Evolutionary conservation across 2,888 invertebrate genomes (phyloP).

Genomic region (Lepeophtheirus nordmannii): DNA sequence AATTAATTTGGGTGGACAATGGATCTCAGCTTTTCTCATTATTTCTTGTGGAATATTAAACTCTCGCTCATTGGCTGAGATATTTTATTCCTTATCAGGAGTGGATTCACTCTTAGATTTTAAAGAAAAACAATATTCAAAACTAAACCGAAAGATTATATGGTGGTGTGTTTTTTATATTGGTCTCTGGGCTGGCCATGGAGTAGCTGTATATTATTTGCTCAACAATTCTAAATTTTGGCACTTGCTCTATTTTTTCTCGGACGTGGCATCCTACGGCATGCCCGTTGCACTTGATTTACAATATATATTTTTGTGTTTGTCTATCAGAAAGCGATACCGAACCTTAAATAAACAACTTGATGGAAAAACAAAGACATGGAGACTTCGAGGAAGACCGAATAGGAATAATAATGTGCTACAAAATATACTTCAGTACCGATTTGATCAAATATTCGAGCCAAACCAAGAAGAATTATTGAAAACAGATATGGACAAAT

Average conservation of each 20-base stretch:
- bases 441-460: slow-evolving; percentile 24
- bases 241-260: slow-evolving; percentile 5
- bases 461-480: slow-evolving; percentile 7
- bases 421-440: slow-evolving; percentile 17
- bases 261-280: not conserved
- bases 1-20: not conserved
- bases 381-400: not conserved
- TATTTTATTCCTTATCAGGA: not conserved
- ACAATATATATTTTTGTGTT: not conserved
- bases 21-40: not conserved
- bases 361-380: not conserved
- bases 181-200: not conserved
- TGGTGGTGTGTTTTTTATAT: slow-evolving; percentile 7
- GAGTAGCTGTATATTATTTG: not conserved
- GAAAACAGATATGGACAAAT: not conserved
- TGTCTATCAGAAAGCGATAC: slow-evolving; percentile 15
- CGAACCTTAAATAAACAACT: slow-evolving; percentile 7
- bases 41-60: not conserved
- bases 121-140: slow-evolving; percentile 17
- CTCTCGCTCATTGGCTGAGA: not conserved
- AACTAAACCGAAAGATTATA: slow-evolving; percentile 12
- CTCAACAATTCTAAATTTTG: not conserved
- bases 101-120: slow-evolving; percentile 17
- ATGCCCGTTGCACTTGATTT: not conserved
- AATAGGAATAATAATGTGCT: not conserved